Conservation (phyloP, 2,797 vertebrate genomes). For the Lindbergichthys nudifrons region DNA sequence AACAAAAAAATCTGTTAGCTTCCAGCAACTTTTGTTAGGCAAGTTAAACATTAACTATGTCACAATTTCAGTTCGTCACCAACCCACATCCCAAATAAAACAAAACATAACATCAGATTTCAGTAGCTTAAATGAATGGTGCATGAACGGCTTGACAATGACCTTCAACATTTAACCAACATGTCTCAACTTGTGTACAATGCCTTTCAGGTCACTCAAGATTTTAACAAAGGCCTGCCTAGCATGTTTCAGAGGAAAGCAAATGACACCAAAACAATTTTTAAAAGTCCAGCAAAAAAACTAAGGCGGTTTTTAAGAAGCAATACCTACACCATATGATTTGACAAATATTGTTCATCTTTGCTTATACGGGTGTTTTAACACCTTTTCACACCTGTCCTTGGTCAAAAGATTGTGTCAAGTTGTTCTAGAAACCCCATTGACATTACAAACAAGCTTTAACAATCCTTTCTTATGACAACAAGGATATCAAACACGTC, state of each 20-base stretch:
- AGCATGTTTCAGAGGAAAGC: constrained; percentile 78
- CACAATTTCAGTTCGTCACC: constrained; percentile 66
- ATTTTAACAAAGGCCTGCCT: constrained; percentile 81
- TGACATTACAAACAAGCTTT: constrained; percentile 82
- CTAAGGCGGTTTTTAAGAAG: constrained; percentile 83
- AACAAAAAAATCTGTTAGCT: constrained; percentile 76
- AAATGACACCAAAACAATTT: constrained; percentile 84
- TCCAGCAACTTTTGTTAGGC: constrained; percentile 73
- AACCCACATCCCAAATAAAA: constrained; percentile 74
- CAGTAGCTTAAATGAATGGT: constrained; percentile 89
- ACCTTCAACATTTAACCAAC: constrained; percentile 71
- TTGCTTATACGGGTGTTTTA: constrained; percentile 75
- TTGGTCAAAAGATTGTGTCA: constrained; percentile 80
- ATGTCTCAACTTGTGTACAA: constrained; percentile 70
- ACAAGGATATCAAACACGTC: constrained; percentile 79
- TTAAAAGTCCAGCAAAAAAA: constrained; percentile 79
- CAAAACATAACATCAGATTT: constrained; percentile 81
- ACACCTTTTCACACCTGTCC: constrained; percentile 79
- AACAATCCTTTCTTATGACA: constrained; percentile 80
- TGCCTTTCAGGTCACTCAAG: constrained; percentile 83
- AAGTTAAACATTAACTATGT: constrained; percentile 75
- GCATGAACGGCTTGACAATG: constrained; percentile 81
- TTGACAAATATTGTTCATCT: constrained; percentile 82
- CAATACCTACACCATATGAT: constrained; percentile 89
- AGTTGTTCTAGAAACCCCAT: constrained; percentile 78